Evolutionary conservation across 2,888 invertebrate species (phyloP), one percentile per base, ranked within the genome.

Genomic region (Latrodectus hesperus): DNA sequence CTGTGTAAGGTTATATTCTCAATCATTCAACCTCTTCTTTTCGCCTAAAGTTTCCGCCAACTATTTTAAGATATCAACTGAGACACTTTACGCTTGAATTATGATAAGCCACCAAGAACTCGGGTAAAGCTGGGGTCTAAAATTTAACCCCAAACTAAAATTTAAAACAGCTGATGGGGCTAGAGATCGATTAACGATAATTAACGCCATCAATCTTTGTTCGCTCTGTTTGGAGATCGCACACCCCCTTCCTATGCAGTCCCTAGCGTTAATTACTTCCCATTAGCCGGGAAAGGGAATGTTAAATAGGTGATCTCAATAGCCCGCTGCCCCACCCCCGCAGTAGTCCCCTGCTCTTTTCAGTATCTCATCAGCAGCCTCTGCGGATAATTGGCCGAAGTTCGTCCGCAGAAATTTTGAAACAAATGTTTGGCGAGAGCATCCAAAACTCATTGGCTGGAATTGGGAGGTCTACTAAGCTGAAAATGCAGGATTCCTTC

Each of bases 191-290:
- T 84, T 84, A 84, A 84, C 78, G 84, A 84, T 84, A 84, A 84
- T 84, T 84, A 84, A 84, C 84, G 84, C 73, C 78, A 84, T 84
- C 84, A 84, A 84, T 84, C 84, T 84, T 84, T 84, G 84, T 84
- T 78, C 38, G 38, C 71, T 78, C 78, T 84, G 78, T 84, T 84
- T 84, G 73, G 78, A 78, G 73, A 84, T 53, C 78, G 38, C 78
- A 52, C 51, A 17, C 78, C 73, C 77, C 77, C 65, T 26, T 64
- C 55, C 84, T 73, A 26, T 17, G 51, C 60, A 22, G 17, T 51
- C 65, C 65, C n/a, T 64, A 53, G 49, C 84, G 84, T 84, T 84
- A 84, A 84, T 84, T 84, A 84, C 84, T 84, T 73, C 84, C 84
- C 84, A 84, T 84, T 84, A 84, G 78, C 72, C 49, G 67, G 84